Base-by-base conservation (phyloP, 2,888 invertebrate species). In the Scrobipalpa atriplicella region DNA sequence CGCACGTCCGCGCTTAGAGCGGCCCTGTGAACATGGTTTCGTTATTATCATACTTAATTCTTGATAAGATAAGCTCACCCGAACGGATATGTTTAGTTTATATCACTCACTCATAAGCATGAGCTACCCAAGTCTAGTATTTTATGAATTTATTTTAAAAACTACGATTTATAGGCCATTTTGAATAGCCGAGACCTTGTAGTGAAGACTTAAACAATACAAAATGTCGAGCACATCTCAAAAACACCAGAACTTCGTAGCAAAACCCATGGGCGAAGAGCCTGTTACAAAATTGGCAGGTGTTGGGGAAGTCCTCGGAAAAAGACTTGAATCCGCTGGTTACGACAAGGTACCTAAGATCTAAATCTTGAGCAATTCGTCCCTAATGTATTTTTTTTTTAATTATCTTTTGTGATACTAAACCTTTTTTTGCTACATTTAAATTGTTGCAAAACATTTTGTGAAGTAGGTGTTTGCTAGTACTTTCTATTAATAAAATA, bases 241-340 rank as follows among this genome's bases (percentile, higher is more conserved):
- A 84, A 98, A 98, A 86, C 98, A 98, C 86, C 95, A 96, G 71
- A 98, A 98, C 87, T 99, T 99, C 87, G 96, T 98, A 8, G 96
- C 96, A 0, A 98, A 99, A 83, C 98, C 98, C 0, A 99, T 99
- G 98, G 97, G 97, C 1, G 97, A 98, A 2, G 99, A 99, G 81
- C 95, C 96, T 56, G 98, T 99, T 36, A 97, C 97, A 51, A 98
- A 98, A 81, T 94, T 99, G 73, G 99, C 99, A 66, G 99, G 99
- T 64, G 97, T 99, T 72, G 99, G 99, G 43, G 97, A 97, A 85
- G 97, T 97, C 41, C 93, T 99, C 56, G 99, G 99, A 16, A 96
- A 95, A 75, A 94, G 98, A 74, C 93, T 99, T 66, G 94, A 94
- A 75, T 95, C 94, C 21, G 95, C 97, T 70, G 99, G 99, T 54